These are phyloP conservation scores for Drosophila histrio DNA, from an alignment of 2,888 invertebrate genomes.

Conservation along the genomic window DNA sequence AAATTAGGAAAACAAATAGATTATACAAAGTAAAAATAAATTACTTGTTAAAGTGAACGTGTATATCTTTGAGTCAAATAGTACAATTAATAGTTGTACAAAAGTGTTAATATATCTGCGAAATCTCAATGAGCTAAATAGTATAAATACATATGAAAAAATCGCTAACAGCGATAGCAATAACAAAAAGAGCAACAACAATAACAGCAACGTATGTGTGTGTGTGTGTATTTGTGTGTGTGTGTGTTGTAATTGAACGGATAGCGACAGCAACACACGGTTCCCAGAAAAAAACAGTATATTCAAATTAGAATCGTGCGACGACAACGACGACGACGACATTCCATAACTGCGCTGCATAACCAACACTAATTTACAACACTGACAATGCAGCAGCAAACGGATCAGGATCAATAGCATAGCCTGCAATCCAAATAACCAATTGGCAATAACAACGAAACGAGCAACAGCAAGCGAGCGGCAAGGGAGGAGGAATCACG, in stretches of 20 bases:
- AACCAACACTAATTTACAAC: conserved; percentile 37
- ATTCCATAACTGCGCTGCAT: conserved; percentile 74
- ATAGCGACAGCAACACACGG: conserved; percentile 45
- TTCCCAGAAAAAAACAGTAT: conserved; percentile 25
- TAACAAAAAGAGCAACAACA: conserved; percentile 57
- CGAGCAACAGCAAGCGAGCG: conserved; percentile 5
- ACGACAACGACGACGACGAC: conserved; percentile 50
- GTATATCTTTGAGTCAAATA: conserved; percentile 24
- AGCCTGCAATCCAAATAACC: conserved; percentile 6
- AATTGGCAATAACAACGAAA: conserved; percentile 9
- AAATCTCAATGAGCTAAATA: conserved; percentile 41
- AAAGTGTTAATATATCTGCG: conserved; percentile 27
- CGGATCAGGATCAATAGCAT: conserved; percentile 57
- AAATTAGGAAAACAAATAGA: conserved; percentile 46
- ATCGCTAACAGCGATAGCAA: conserved; percentile 58
- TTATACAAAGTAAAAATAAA: conserved; percentile 34
- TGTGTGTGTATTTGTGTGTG: conserved; percentile 34
- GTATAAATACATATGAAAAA: conserved; percentile 68
- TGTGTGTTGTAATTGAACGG: conserved; percentile 58
- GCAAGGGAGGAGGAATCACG: conserved; percentile 58
- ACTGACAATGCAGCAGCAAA: conserved; percentile 47
- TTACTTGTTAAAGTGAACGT: conserved; percentile 34
- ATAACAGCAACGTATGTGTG: conserved; percentile 37
- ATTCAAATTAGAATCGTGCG: conserved; percentile 57
- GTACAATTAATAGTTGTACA: conserved; percentile 36